Percentiles rank a stretch among this genome's conserved stretches.
phyloP scores from a whole-genome alignment of 2,113 vertebrate species.

The Atrichornis clamosus region DNA sequence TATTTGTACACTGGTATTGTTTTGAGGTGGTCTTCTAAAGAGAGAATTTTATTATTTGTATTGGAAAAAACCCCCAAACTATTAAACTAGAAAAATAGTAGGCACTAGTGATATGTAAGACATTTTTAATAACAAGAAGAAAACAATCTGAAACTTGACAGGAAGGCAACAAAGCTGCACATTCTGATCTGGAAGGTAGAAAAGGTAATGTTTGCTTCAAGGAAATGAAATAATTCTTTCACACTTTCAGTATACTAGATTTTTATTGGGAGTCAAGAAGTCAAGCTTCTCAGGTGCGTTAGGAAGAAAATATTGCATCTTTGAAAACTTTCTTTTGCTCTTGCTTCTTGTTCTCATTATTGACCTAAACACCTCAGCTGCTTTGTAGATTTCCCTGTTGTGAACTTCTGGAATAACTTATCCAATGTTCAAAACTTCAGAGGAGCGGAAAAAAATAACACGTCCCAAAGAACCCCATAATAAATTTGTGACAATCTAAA shows the following conservation, averaged over 20 bases:
- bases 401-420: neutral
- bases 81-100: neutral
- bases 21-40: neutral
- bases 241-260: no score
- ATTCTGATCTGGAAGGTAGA: neutral
- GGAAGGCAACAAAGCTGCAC: neutral
- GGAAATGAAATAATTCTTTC: neutral
- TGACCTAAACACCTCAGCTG: neutral
- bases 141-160: neutral
- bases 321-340: neutral
- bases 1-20: neutral
- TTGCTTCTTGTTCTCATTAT: neutral
- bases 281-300: neutral
- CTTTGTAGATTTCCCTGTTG: neutral
- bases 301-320: neutral
- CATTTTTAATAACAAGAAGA: neutral
- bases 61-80: neutral
- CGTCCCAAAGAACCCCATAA: neutral
- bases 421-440: neutral
- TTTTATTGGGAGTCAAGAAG: neutral
- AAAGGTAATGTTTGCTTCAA: neutral
- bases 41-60: neutral
- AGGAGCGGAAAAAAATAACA: neutral
- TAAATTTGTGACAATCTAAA: neutral
- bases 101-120: fast-evolving